Base-by-base conservation (phyloP, 2,888 invertebrate genomes). In the Orchesella flavescens region DNA sequence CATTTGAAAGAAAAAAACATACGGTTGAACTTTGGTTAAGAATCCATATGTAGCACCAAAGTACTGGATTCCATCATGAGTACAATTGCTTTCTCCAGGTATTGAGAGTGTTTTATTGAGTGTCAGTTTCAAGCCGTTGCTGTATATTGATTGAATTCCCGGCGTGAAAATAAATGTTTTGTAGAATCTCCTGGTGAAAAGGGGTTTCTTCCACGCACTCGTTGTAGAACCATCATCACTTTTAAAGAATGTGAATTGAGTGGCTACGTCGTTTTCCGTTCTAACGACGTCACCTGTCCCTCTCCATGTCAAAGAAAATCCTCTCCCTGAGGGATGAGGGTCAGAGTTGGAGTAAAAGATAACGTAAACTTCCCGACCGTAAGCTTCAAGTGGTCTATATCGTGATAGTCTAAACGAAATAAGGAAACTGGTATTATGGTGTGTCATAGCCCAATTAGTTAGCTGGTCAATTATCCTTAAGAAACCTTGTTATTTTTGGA, bases 271-370 rank as follows among this genome's bases (percentile, higher is more conserved):
- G 4, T 46, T 49, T 15, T 21, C 44, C 13, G 65, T 44, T 73
- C 73, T 80, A 1, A 73, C 57, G 0, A 49, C 3, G 0, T 12
- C 57, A 1, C 80, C 73, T 1, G 55, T 1, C 0, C 44, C 21
- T 43, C 46, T 46, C 80, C 80, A 80, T 13, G 66, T 34, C 1
- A 80, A 5, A 7, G 73, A 73, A 46, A 80, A 80, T 0, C 80
- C 80, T 10, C 65, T 49, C 12, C 80, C 80, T 79, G 19, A 72
- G 55, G 53, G 72, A 4, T 34, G 34, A 7, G 34, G 7, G 2
- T 2, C 44, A n/a, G 72, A 73, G 17, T 80, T 73, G 3, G 80
- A 80, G 46, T 73, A 80, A 23, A 80, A 80, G 9, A 73, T 66
- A 57, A 80, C 55, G 46, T 73, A 73, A 4, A 80, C 23, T 43